phyloP scores from a whole-genome alignment of 1,140 invertebrate genomes.

The Pogonognathellus flavescens region DNA sequence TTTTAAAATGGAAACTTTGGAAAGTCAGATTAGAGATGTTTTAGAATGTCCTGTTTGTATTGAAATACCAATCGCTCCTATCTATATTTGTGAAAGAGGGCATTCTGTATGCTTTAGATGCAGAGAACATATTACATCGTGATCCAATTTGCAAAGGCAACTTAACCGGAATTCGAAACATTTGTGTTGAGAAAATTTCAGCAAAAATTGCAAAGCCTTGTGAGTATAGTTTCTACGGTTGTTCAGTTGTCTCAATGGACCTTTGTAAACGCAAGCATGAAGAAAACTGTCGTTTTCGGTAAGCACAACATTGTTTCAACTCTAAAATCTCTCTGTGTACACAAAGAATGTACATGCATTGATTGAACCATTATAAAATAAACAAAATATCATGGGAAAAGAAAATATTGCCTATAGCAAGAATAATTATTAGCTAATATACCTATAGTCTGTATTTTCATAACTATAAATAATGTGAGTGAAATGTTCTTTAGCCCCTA shows the following conservation, averaged over 20 bases:
- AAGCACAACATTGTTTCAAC: neutral
- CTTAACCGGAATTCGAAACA: neutral
- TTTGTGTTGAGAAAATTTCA: conserved; percentile 7
- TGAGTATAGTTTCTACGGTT: conserved; percentile 2
- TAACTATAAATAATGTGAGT: no score
- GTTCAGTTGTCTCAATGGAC: neutral
- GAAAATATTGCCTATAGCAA: no score
- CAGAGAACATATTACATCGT: neutral
- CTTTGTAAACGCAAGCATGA: neutral
- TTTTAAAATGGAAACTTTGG: neutral
- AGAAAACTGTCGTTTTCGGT: conserved; percentile 13
- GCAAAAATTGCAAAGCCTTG: neutral
- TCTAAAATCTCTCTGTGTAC: no score
- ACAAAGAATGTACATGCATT: no score
- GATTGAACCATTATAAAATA: no score
- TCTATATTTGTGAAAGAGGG: conserved; percentile 8
- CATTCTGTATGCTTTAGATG: neutral
- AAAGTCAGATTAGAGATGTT: neutral
- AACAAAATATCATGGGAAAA: no score
- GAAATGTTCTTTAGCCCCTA: neutral
- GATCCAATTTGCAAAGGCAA: conserved; percentile 21
- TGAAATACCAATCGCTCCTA: neutral
- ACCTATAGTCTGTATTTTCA: no score
- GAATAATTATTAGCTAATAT: no score
- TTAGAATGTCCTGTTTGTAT: conserved; percentile 14